Conservation (phyloP, 92 coral and sea anemone species). For the Porites evermanni region DNA sequence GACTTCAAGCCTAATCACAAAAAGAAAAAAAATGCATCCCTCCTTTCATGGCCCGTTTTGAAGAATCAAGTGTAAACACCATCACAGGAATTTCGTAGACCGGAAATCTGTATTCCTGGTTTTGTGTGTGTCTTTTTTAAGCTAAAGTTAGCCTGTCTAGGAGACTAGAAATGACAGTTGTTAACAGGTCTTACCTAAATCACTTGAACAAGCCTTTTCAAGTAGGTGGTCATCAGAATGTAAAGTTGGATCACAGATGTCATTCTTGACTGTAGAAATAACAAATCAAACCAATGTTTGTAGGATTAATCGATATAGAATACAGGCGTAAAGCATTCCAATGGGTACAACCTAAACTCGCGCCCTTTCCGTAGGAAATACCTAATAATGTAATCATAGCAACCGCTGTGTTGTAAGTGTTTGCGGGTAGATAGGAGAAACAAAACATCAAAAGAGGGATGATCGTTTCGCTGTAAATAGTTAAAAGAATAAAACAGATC, state of each 20-base stretch:
- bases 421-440: not conserved
- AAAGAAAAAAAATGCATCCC: not conserved
- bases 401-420: not conserved
- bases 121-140: not conserved
- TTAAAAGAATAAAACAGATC: not conserved
- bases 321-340: not conserved
- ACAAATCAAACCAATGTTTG: not conserved
- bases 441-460: not conserved
- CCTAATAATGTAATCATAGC: not conserved
- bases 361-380: slow-evolving; percentile 34
- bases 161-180: not conserved
- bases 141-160: not conserved
- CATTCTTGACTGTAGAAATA: not conserved
- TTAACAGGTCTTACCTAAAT: slow-evolving; percentile 37
- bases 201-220: not conserved
- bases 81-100: not conserved
- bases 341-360: not conserved
- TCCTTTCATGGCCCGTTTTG: not conserved
- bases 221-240: not conserved
- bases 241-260: not conserved
- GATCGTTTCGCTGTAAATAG: not conserved
- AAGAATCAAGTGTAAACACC: not conserved
- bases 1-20: not conserved
- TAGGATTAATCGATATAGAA: not conserved
- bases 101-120: not conserved